Percentiles rank a stretch among this genome's conserved stretches.
Conservation (phyloP, 2,888 invertebrate species). For the Pteria penguin region DNA sequence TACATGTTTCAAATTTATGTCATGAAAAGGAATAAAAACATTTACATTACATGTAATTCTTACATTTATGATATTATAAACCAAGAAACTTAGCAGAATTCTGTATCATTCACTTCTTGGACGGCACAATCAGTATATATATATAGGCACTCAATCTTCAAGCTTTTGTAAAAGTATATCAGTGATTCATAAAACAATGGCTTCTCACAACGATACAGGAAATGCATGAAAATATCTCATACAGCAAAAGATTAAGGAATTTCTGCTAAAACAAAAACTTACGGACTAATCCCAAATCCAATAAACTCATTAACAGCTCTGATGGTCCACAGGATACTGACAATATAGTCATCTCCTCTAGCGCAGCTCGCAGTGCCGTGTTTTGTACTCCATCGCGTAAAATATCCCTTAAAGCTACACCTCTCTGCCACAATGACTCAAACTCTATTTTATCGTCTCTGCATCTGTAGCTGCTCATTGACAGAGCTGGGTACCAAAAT, state of each 20-base stretch:
- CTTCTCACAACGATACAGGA: too few species aligned
- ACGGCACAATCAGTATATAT: too few species aligned
- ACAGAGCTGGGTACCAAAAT: conserved; percentile 69
- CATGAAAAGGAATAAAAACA: too few species aligned
- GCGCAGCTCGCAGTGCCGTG: conserved; percentile 54
- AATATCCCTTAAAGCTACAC: conserved; percentile 49
- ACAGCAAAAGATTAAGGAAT: background rate
- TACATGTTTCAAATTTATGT: too few species aligned
- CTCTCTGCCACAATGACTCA: conserved; percentile 65
- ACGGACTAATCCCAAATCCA: conserved; percentile 65
- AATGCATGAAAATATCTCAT: too few species aligned
- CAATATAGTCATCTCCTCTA: conserved; percentile 65
- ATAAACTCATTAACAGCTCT: conserved; percentile 58
- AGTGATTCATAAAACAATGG: too few species aligned
- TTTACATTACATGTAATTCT: too few species aligned
- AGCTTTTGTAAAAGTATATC: too few species aligned
- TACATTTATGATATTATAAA: too few species aligned
- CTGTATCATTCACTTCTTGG: too few species aligned
- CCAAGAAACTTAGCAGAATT: too few species aligned
- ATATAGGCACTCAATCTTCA: too few species aligned
- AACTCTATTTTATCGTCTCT: conserved; percentile 49
- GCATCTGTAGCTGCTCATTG: conserved; percentile 58
- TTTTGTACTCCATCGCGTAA: conserved; percentile 56
- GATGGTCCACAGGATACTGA: conserved; percentile 66
- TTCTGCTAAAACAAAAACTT: conserved; percentile 49